phyloP scores from a whole-genome alignment of 2,113 vertebrate genomes.

The Gasterosteus aculeatus region DNA sequence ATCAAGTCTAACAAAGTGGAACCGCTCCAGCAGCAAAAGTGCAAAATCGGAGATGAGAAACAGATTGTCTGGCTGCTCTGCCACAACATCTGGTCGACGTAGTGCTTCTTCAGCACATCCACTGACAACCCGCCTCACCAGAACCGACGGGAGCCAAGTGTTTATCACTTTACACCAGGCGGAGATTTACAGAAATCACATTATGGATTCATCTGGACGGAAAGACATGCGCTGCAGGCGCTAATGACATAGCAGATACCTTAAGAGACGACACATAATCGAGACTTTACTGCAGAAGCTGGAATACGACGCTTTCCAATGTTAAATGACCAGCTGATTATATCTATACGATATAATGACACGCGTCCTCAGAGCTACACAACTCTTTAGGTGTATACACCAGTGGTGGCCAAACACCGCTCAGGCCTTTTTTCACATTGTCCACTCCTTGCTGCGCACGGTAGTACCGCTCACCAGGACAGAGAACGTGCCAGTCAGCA shows the following conservation, averaged over 20 bases:
- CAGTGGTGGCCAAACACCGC: no score
- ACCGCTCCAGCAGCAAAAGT: slow-evolving; percentile 55
- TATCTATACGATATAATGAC: neutral
- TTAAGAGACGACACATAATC: neutral
- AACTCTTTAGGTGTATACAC: neutral
- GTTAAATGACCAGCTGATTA: neutral
- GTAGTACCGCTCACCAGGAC: no score
- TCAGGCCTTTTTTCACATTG: no score
- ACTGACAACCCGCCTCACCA: slow-evolving; percentile 19
- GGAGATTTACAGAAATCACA: slow-evolving; percentile 38
- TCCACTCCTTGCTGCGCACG: no score
- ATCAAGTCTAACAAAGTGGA: slow-evolving; percentile 62
- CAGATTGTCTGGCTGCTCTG: slow-evolving; percentile 50
- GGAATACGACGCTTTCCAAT: neutral
- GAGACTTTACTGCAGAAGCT: neutral
- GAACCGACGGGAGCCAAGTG: slow-evolving; percentile 16
- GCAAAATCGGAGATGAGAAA: slow-evolving; percentile 54
- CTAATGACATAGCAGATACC: slow-evolving; percentile 2
- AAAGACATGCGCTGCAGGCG: neutral
- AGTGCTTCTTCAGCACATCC: slow-evolving; percentile 47
- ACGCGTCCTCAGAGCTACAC: neutral
- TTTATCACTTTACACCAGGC: slow-evolving; percentile 30
- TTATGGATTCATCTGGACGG: slow-evolving; percentile 33
- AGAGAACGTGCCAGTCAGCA: no score
- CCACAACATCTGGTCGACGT: slow-evolving; percentile 45